Conservation (phyloP, 2,113 vertebrate genomes). For the Galeopterus variegatus region DNA sequence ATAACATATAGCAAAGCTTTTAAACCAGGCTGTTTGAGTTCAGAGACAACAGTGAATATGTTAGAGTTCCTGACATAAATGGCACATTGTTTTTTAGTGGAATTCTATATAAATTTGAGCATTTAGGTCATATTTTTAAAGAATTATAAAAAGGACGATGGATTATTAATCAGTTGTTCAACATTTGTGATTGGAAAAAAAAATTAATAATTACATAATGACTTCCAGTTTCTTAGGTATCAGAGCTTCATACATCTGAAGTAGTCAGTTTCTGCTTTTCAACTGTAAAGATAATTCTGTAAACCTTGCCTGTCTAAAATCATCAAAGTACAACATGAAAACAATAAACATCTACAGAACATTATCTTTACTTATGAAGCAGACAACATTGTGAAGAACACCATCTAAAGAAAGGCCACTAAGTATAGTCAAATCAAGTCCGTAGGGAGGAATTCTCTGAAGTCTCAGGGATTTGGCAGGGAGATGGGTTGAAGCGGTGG, state of each 20-base stretch:
- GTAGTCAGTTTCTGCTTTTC: not conserved
- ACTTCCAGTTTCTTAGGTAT: not conserved
- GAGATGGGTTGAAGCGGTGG: not conserved
- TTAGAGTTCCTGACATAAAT: not conserved
- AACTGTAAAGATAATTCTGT: not conserved
- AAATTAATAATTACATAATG: not conserved
- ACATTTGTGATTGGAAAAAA: not conserved
- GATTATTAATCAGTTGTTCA: not conserved
- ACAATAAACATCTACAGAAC: not conserved
- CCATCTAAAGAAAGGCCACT: not conserved
- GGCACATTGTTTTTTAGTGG: not conserved
- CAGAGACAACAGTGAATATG: not conserved
- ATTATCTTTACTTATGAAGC: not conserved
- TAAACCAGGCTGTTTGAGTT: not conserved
- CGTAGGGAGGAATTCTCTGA: not conserved
- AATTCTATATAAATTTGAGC: not conserved
- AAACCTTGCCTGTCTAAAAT: not conserved
- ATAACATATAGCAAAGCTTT: not conserved
- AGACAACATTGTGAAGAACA: not conserved
- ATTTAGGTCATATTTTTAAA: not conserved
- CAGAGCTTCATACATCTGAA: not conserved
- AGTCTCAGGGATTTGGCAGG: not conserved
- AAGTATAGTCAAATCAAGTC: not conserved
- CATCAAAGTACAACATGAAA: not conserved
- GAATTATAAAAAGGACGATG: not conserved